Percentiles rank a stretch among this genome's conserved stretches.
Conservation (phyloP, 2,888 invertebrate genomes). For the Mimas tiliae region DNA sequence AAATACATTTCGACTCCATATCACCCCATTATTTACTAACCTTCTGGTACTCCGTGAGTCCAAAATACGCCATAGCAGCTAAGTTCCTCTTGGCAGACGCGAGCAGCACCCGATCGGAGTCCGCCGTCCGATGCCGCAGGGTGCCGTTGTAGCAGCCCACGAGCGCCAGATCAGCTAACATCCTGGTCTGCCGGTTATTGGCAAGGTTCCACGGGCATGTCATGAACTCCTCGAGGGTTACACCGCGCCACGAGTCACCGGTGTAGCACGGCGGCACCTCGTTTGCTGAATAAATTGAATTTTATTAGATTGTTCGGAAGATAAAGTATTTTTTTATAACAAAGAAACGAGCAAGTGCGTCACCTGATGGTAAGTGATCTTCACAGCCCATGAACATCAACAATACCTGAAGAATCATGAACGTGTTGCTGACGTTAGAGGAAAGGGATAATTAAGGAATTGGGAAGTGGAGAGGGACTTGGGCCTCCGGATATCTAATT, state of each 20-base stretch:
- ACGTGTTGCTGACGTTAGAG: no score
- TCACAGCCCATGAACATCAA: no score
- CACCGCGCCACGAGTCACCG: slow-evolving; percentile 94
- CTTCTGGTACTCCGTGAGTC: slow-evolving; percentile 97
- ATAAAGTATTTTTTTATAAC: not conserved
- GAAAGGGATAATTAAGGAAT: no score
- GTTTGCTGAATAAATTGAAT: slow-evolving; percentile 65
- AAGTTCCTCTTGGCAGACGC: slow-evolving; percentile 98
- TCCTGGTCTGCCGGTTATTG: slow-evolving; percentile 97
- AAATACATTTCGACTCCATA: no score
- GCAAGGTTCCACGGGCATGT: slow-evolving; percentile 97
- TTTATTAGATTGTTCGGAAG: not conserved
- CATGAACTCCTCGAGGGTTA: slow-evolving; percentile 95
- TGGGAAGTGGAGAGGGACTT: no score
- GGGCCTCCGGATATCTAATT: no score
- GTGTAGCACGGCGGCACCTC: slow-evolving; percentile 94
- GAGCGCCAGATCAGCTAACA: slow-evolving; percentile 97
- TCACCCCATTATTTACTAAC: slow-evolving; percentile 65
- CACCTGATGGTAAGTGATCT: not conserved
- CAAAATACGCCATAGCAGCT: slow-evolving; percentile 98
- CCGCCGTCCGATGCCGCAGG: slow-evolving; percentile 87
- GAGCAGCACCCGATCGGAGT: slow-evolving; percentile 93
- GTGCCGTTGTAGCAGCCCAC: slow-evolving; percentile 98
- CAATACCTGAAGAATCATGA: no score
- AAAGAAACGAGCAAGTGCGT: not conserved